phyloP scores from a whole-genome alignment of 2,113 vertebrate species.

The Dryoscopus gambensis region DNA sequence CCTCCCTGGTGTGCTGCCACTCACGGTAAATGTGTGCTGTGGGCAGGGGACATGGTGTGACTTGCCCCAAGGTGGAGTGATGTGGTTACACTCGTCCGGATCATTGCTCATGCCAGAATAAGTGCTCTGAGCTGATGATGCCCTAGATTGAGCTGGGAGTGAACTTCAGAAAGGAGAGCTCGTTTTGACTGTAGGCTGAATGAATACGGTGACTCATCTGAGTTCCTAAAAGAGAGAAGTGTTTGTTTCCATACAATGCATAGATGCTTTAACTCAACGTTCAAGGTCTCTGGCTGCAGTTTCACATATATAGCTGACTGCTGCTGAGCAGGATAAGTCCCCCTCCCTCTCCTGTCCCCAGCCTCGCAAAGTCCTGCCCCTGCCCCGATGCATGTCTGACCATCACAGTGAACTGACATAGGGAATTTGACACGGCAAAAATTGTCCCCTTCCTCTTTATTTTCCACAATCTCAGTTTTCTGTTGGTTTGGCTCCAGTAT shows the following conservation, averaged over 20 bases:
- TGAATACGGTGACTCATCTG: not conserved
- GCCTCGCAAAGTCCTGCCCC: not conserved
- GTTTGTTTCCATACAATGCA: not conserved
- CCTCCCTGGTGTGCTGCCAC: rapidly evolving
- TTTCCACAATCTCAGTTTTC: not conserved
- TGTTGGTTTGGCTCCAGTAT: rapidly evolving
- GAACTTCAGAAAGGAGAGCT: not conserved
- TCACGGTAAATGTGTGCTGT: not conserved
- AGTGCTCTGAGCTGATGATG: not conserved
- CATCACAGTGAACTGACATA: rapidly evolving
- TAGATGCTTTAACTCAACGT: not conserved
- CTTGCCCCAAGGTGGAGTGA: not conserved
- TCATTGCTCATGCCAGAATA: not conserved
- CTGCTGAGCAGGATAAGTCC: not conserved
- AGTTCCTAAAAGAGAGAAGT: not conserved
- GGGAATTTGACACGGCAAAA: not conserved
- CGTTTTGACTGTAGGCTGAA: not conserved
- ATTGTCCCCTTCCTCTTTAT: not conserved
- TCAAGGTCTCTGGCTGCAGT: not conserved
- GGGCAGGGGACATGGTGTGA: not conserved
- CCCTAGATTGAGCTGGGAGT: not conserved
- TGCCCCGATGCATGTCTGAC: not conserved
- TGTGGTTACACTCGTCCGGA: rapidly evolving
- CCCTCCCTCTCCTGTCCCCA: not conserved
- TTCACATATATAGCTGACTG: not conserved